Conservation (phyloP, 2,888 invertebrate genomes). For the Lepidochitona cinerea region DNA sequence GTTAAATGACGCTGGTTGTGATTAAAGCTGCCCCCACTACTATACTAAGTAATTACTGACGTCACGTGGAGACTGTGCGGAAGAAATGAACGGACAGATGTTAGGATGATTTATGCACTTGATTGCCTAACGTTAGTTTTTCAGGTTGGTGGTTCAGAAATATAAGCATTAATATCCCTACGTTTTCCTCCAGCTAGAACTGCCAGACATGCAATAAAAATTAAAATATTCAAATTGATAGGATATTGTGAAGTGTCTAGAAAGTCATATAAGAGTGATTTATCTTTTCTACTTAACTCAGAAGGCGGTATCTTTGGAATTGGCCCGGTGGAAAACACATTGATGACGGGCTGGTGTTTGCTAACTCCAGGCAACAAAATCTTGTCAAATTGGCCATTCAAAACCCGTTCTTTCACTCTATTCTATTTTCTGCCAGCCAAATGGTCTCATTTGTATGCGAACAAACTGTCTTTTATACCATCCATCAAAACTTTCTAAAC, state of each 20-base stretch:
- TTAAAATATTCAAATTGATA: conserved; percentile 8
- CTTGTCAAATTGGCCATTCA: neutral
- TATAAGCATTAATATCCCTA: too few species aligned
- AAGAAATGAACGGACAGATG: too few species aligned
- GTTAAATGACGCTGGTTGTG: too few species aligned
- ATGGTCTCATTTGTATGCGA: neutral
- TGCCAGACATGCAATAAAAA: neutral
- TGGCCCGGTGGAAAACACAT: too few species aligned
- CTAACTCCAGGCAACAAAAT: neutral
- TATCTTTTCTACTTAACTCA: neutral
- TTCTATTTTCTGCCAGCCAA: neutral
- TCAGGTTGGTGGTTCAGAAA: too few species aligned
- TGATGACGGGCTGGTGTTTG: too few species aligned
- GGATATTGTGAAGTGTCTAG: conserved; percentile 4
- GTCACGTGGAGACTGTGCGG: too few species aligned
- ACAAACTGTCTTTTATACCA: conserved; percentile 4
- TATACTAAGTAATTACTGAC: too few species aligned
- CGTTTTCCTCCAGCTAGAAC: too few species aligned
- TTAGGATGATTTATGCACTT: neutral
- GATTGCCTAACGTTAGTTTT: neutral
- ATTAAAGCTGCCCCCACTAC: too few species aligned
- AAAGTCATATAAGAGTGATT: neutral
- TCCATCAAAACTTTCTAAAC: conserved; percentile 6
- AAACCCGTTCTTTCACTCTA: neutral
- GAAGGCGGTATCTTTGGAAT: neutral